A percentile compares a stretch with the other conserved stretches of the same genome.
Evolutionary conservation across 2,797 vertebrate species (phyloP).

Genomic region (Hippocampus kuda): DNA sequence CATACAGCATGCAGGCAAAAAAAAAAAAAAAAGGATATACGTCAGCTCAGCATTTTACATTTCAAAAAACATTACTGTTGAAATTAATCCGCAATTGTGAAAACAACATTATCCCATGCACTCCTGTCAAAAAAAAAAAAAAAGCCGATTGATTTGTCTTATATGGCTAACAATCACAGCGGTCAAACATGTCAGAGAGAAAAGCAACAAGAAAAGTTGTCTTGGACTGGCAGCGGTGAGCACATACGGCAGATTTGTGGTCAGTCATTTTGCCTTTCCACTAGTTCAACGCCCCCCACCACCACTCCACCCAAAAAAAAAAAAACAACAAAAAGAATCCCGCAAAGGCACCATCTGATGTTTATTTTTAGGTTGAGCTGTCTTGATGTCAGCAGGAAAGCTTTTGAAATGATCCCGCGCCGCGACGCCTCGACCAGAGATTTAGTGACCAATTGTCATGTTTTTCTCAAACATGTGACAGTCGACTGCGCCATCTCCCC

Average conservation of each 20-base stretch:
- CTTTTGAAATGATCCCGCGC: conserved; percentile 28
- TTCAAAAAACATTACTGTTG: conserved; percentile 37
- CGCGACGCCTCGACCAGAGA: conserved; percentile 28
- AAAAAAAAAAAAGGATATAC: conserved; percentile 24
- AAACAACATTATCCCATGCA: conserved; percentile 38
- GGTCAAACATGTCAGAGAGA: conserved; percentile 29
- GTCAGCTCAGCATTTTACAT: conserved; percentile 24
- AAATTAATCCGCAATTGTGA: conserved; percentile 30
- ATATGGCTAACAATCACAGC: conserved; percentile 49
- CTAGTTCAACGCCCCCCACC: conserved; percentile 14
- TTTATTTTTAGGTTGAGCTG: neutral
- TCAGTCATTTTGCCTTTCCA: conserved; percentile 24
- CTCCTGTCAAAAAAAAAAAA: conserved; percentile 21
- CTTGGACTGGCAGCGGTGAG: neutral
- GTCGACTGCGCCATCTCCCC: conserved; percentile 43
- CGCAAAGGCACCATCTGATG: conserved; percentile 8
- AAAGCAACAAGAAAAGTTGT: conserved; percentile 28
- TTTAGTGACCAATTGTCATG: conserved; percentile 35
- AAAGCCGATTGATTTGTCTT: conserved; percentile 46
- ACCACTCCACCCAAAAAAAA: no score
- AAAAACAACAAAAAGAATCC: conserved; percentile 5
- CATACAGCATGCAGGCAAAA: conserved; percentile 41
- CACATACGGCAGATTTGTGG: conserved; percentile 20
- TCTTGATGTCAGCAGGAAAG: conserved; percentile 1
- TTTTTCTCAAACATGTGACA: conserved; percentile 49